Conservation (phyloP, 2,888 invertebrate genomes). For the Caenorhabditis panamensis region DNA sequence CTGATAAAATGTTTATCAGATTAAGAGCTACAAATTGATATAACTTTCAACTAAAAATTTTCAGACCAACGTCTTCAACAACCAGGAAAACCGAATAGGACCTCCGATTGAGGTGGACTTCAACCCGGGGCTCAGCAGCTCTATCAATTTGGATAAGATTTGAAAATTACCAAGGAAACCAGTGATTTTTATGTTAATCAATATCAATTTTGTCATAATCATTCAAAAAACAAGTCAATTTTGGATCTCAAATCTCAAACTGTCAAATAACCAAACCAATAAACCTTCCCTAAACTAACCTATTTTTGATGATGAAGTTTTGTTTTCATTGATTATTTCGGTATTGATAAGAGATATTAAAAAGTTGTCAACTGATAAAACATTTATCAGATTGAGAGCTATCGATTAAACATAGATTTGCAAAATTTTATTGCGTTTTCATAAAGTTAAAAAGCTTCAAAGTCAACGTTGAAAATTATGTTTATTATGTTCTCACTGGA, state of each 20-base stretch:
- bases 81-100: constrained; percentile 5
- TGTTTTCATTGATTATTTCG: neutral
- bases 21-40: neutral
- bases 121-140: constrained; percentile 68
- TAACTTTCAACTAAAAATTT: constrained; percentile 1
- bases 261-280: too few relatives aligned
- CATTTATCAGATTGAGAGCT: neutral
- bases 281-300: too few relatives aligned
- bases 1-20: neutral
- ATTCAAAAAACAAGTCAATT: neutral
- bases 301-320: too few relatives aligned
- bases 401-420: neutral
- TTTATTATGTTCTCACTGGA: neutral
- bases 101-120: constrained; percentile 61
- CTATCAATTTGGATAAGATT: constrained; percentile 68
- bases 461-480: neutral
- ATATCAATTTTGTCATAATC: neutral
- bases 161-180: constrained; percentile 13
- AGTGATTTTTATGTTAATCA: neutral
- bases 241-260: neutral
- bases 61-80: constrained; percentile 61
- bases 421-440: neutral
- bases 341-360: neutral
- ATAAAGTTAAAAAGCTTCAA: neutral
- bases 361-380: constrained; percentile 4